Conservation (phyloP, 2,113 vertebrate species). For the Ailuropoda melanoleuca region DNA sequence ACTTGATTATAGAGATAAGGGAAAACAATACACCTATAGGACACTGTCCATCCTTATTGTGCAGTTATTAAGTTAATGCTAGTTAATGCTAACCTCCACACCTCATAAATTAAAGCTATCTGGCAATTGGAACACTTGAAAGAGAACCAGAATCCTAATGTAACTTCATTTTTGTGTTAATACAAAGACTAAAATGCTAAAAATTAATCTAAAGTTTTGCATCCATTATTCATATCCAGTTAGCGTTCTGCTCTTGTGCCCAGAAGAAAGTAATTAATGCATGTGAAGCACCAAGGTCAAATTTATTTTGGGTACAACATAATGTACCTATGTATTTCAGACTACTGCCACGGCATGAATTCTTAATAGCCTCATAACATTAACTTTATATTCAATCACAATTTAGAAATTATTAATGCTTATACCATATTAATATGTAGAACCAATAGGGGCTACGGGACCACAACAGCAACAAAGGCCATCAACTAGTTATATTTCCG, state of each 20-base stretch:
- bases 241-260: conserved; percentile 20
- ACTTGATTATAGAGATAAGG: not conserved
- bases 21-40: not conserved
- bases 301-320: conserved; percentile 66
- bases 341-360: conserved; percentile 12
- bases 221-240: conserved; percentile 66
- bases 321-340: conserved; percentile 32
- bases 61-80: not conserved
- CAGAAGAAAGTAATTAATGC: conserved; percentile 64
- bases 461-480: not conserved
- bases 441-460: not conserved
- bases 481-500: not conserved
- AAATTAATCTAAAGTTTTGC: conserved; percentile 48
- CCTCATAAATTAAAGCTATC: conserved; percentile 34
- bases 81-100: not conserved
- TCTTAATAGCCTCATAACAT: conserved; percentile 32
- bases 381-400: conserved; percentile 9
- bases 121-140: not conserved
- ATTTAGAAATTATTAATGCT: conserved; percentile 41
- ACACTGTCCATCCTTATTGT: not conserved
- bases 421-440: not conserved
- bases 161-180: conserved; percentile 38
- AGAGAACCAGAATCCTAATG: conserved; percentile 36
- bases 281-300: conserved; percentile 57
- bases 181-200: conserved; percentile 27